Evolutionary conservation across 2,888 invertebrate genomes (phyloP).

Genomic region (Vanessa cardui): DNA sequence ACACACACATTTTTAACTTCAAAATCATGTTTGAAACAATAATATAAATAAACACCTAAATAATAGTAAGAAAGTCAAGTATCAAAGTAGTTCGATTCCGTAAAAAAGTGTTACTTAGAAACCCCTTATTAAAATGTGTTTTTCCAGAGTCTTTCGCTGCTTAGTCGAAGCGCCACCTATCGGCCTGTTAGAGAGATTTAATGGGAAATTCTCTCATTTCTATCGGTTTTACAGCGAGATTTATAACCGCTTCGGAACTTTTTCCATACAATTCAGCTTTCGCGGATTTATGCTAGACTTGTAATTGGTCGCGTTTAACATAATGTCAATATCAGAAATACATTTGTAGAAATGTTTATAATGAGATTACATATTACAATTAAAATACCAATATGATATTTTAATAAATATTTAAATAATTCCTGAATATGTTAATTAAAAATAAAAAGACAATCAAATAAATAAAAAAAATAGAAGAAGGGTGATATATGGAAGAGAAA

Average conservation of each 20-base stretch:
- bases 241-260: constrained; percentile 70
- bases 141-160: constrained; percentile 57
- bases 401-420: too few species aligned
- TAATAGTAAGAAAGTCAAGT: constrained; percentile 37
- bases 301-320: constrained; percentile 24
- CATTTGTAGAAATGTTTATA: background rate
- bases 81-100: constrained; percentile 49
- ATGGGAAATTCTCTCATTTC: constrained; percentile 75
- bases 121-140: constrained; percentile 75
- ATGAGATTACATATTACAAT: background rate
- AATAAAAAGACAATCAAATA: too few species aligned
- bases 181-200: constrained; percentile 72
- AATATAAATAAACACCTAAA: background rate
- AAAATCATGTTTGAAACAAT: background rate
- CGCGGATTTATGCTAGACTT: constrained; percentile 36
- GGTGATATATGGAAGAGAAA: too few species aligned
- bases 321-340: background rate
- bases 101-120: constrained; percentile 46
- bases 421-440: too few species aligned
- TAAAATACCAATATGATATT: too few species aligned
- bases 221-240: constrained; percentile 74
- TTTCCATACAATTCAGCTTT: constrained; percentile 73
- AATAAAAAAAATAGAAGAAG: too few species aligned
- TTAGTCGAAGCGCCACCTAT: constrained; percentile 71
- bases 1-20: too few species aligned